These are phyloP conservation scores for Sebastes trivittatus DNA, from an alignment of 2,797 vertebrate species.

Conservation along the genomic window DNA sequence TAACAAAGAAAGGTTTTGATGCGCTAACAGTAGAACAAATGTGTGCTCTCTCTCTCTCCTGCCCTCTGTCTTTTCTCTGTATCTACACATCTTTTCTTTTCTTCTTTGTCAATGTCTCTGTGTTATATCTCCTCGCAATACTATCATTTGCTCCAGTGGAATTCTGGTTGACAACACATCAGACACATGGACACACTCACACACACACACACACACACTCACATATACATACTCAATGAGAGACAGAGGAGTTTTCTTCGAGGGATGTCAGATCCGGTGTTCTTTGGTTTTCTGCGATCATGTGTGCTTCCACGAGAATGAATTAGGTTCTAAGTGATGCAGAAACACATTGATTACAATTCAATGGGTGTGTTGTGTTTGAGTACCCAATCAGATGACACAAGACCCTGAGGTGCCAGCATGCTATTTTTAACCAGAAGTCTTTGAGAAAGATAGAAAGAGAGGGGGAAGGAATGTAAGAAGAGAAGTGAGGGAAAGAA, in stretches of 20 bases:
- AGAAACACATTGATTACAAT: conserved; percentile 66
- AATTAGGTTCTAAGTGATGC: conserved; percentile 56
- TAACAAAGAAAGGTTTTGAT: conserved; percentile 6
- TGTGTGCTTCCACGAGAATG: conserved; percentile 32
- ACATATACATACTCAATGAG: background rate
- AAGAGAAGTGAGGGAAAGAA: conserved; percentile 3
- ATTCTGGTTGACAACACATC: conserved; percentile 19
- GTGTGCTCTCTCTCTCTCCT: background rate
- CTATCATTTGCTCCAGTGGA: conserved; percentile 21
- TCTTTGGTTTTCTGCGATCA: conserved; percentile 48
- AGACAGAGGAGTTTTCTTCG: conserved; percentile 19
- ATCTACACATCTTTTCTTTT: background rate
- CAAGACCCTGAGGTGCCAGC: conserved; percentile 57
- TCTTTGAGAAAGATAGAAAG: conserved; percentile 29
- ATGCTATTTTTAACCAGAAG: conserved; percentile 60
- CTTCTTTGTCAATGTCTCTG: background rate
- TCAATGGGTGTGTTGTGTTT: conserved; percentile 19
- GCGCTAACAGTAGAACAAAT: background rate
- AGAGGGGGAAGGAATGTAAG: conserved; percentile 13
- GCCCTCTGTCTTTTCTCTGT: background rate
- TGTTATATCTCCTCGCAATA: background rate
- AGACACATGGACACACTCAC: background rate
- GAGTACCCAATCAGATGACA: conserved; percentile 64
- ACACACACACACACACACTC: background rate
- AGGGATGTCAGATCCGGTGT: conserved; percentile 37